Conservation (phyloP, 2,888 invertebrate genomes). For the Morpho helenor region DNA sequence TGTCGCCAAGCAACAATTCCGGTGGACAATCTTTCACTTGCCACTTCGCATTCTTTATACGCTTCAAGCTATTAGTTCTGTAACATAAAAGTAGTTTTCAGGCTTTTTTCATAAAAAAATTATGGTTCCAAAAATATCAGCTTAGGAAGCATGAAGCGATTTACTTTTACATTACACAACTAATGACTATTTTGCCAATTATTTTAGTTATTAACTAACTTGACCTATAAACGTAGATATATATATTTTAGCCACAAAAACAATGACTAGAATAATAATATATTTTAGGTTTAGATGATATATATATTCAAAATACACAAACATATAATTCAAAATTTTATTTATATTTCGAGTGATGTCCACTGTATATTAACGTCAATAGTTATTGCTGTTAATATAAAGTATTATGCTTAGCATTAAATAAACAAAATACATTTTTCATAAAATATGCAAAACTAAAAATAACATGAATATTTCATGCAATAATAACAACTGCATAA, state of each 20-base stretch:
- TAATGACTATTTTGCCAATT: slow-evolving; percentile 2
- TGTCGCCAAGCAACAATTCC: slow-evolving; percentile 67
- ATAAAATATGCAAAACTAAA: background rate
- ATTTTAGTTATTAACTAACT: too few species aligned
- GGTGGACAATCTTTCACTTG: slow-evolving; percentile 81
- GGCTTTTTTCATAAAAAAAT: background rate
- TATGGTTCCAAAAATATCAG: slow-evolving; percentile 22
- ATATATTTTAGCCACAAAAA: background rate
- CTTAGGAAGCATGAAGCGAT: slow-evolving; percentile 44
- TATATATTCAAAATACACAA: slow-evolving; percentile 38
- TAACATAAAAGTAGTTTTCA: slow-evolving; percentile 33
- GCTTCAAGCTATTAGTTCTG: slow-evolving; percentile 80
- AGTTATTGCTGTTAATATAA: background rate
- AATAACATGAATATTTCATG: slow-evolving; percentile 4
- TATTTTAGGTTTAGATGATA: background rate
- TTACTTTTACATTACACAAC: slow-evolving; percentile 25
- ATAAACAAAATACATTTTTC: too few species aligned
- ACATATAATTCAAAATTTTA: slow-evolving; percentile 33
- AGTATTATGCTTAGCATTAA: slow-evolving; percentile 1
- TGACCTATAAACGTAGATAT: background rate
- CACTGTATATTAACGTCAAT: slow-evolving; percentile 1
- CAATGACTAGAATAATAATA: background rate
- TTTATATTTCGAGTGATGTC: slow-evolving; percentile 14
- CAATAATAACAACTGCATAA: slow-evolving; percentile 5
- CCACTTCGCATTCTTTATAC: slow-evolving; percentile 81